Evolutionary conservation across 2,797 vertebrate species (phyloP).

Genomic region (Esox masquinongy): DNA sequence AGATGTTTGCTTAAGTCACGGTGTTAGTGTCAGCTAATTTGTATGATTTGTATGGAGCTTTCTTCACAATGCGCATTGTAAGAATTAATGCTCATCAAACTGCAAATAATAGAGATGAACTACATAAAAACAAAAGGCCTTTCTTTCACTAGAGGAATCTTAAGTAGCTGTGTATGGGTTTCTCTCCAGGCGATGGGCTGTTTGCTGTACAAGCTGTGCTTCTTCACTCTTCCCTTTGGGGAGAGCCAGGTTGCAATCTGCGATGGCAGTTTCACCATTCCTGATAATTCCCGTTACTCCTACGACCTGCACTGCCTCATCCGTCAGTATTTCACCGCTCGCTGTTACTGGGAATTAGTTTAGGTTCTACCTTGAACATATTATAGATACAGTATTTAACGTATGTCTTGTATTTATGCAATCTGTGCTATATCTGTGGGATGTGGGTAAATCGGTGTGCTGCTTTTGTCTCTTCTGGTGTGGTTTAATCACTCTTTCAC

Average conservation of each 20-base stretch:
- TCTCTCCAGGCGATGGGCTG: constrained; percentile 87
- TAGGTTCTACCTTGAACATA: not conserved
- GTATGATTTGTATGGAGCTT: not conserved
- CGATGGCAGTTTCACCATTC: constrained; percentile 98
- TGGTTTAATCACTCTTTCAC: not conserved
- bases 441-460: not conserved
- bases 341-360: not conserved
- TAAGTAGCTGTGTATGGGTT: constrained; percentile 21
- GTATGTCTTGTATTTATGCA: too few species aligned
- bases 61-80: not conserved
- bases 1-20: not conserved
- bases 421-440: not conserved
- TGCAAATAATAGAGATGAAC: not conserved
- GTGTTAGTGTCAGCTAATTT: not conserved
- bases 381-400: too few species aligned
- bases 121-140: not conserved
- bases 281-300: constrained; percentile 96
- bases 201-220: constrained; percentile 98
- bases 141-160: not conserved
- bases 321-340: constrained; percentile 79
- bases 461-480: not conserved
- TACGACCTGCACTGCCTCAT: constrained; percentile 99
- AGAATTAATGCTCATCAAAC: not conserved
- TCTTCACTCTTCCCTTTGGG: constrained; percentile 97
- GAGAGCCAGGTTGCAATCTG: constrained; percentile 99